phyloP scores from a whole-genome alignment of 1,140 invertebrate species.

The Eriocheir sinensis region DNA sequence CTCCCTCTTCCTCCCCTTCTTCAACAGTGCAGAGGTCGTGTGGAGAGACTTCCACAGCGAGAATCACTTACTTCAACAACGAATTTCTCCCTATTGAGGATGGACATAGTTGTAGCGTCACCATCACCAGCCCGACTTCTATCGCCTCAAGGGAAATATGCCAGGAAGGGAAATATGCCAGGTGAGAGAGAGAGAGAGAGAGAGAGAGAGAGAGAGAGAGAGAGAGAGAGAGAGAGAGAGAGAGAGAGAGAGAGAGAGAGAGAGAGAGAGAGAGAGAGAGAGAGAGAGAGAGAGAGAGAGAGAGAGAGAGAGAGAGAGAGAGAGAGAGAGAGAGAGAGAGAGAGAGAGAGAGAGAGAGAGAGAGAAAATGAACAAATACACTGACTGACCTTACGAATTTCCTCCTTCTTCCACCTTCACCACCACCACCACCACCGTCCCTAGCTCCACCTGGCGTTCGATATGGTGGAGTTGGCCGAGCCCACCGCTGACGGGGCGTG shows the following conservation, averaged over 20 bases:
- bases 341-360: constrained; percentile 46
- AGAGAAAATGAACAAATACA: background rate
- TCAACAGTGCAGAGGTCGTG: constrained; percentile 29
- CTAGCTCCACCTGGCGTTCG: constrained; percentile 32
- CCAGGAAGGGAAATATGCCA: background rate
- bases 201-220: background rate
- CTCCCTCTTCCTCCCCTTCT: background rate
- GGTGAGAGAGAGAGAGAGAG: background rate
- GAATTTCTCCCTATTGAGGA: background rate
- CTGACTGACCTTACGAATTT: no score
- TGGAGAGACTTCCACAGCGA: background rate
- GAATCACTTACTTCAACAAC: background rate
- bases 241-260: constrained; percentile 15
- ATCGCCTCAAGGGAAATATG: background rate
- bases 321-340: background rate
- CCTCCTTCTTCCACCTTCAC: background rate
- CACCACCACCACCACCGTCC: background rate
- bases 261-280: background rate
- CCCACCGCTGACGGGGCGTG: constrained; percentile 29
- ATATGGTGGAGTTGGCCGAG: background rate
- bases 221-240: constrained; percentile 32
- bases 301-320: constrained; percentile 14
- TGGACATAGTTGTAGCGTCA: background rate
- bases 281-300: background rate
- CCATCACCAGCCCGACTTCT: background rate